Conservation (phyloP, 2,888 invertebrate genomes). For the Conomelus anceps region DNA sequence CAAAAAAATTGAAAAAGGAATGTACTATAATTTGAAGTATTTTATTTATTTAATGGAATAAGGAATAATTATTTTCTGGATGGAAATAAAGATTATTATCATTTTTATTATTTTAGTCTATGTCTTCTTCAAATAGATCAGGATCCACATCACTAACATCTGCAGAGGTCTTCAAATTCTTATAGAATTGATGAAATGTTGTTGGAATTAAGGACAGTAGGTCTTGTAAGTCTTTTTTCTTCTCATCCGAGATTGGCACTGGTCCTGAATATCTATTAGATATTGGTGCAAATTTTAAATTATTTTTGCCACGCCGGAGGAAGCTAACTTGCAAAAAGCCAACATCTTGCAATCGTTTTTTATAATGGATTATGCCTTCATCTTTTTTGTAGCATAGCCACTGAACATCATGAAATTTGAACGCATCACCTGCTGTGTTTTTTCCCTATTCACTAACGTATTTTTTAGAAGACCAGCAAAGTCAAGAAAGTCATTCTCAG, state of each 20-base stretch:
- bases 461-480: slow-evolving; percentile 16
- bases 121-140: too few relatives aligned
- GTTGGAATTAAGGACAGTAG: background rate
- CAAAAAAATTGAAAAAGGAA: too few relatives aligned
- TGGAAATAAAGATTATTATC: too few relatives aligned
- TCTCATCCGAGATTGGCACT: background rate
- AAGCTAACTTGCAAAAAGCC: background rate
- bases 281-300: background rate
- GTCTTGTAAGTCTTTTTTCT: background rate
- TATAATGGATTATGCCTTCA: background rate
- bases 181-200: background rate
- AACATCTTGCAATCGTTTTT: background rate
- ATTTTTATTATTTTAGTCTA: too few relatives aligned
- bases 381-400: background rate
- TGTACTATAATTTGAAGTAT: too few relatives aligned
- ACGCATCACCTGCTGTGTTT: background rate
- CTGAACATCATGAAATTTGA: background rate
- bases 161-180: too few relatives aligned
- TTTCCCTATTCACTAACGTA: slow-evolving; percentile 11
- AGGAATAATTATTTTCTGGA: too few relatives aligned
- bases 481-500: slow-evolving; percentile 27
- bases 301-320: background rate
- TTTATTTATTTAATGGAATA: too few relatives aligned
- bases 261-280: background rate
- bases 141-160: too few relatives aligned